Base-by-base conservation (phyloP, 2,113 vertebrate genomes). In the Neopipo cinnamomea region DNA sequence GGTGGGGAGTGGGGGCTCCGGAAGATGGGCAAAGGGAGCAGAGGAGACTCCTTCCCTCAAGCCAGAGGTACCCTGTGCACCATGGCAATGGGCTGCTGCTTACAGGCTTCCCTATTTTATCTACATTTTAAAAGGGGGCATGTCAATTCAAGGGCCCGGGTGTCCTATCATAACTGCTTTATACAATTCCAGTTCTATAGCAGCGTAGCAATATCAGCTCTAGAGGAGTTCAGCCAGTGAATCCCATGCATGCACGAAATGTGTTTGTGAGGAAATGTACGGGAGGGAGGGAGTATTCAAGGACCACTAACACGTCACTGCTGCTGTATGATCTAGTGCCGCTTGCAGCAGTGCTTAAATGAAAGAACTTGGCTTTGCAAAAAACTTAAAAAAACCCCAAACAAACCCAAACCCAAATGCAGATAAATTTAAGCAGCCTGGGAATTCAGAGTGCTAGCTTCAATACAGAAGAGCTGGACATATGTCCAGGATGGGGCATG, bases 1-100 rank as follows among this genome's bases (percentile, higher is more conserved):
- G 13, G 37, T 42, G 56, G 17, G 21, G 21, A 37, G 24, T 0
- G 5, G 35, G 33, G 17, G 16, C 30, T 37, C 27, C 0, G 2
- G 17, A 42, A 7, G 23, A 17, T 1, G 4, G 24, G 28, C 65
- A 70, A 33, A 61, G n/a, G 41, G 31, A 49, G 24, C 0, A 1
- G 28, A 30, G 39, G 6, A 7, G 10, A 23, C 15, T 56, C 25
- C 37, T 72, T 31, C 37, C 18, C 58, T 65, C 0, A 0, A 76
- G 42, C 12, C 33, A 80, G 24, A 87, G 63, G 30, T 4, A 20
- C 7, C 30, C 23, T 3, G 2, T 33, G n/a, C 25, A 20, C 28
- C n/a, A 14, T 1, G 13, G 30, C 44, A n/a, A n/a, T 50, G 39
- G 47, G 66, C 68, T 62, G 41, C 82, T 85, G 14, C 39, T 76